Base-by-base conservation (phyloP, 2,888 invertebrate species). In the Drosophila meridionalis region DNA sequence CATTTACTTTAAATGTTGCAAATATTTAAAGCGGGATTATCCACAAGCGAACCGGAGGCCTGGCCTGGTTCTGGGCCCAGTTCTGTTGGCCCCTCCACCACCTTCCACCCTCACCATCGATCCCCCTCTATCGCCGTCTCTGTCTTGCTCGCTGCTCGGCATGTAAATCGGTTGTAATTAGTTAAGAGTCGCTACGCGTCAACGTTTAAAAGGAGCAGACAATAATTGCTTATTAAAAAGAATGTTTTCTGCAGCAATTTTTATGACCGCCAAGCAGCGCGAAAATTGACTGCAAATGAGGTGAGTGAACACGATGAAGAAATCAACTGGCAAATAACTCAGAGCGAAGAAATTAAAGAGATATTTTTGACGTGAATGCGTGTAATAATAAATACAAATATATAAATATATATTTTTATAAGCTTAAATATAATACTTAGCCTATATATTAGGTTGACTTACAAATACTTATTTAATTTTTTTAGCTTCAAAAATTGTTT, bases 111-210 rank as follows among this genome's bases (percentile, higher is more conserved):
- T n/a, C 47, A 28, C 38, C 12, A n/a, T 11, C 42, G 40, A 30
- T 20, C 12, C 20, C 11, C 0, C 30, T 2, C 53, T 60, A 36
- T 48, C 52, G 52, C 59, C 62, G 63, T 56, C 60, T 64, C 56
- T 52, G 14, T 20, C 28, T 61, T 58, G 48, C 56, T 58, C 67
- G 62, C 79, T 86, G 83, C 76, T 45, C 78, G 82, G 87, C 87
- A 87, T 87, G 87, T 89, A 89, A 87, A 87, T 87, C 88, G 87
- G 64, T 85, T 87, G 85, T 89, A 87, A 87, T 89, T 87, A 87
- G 87, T 89, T 87, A 85, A 85, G 74, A 82, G 86, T 86, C 85
- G 73, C 76, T 64, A 68, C 82, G 86, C 86, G 88, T 86, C 69
- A 71, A 55, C 68, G 52, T 62, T 71, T 79, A 80, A 83, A 83